These are phyloP conservation scores for Caiman crocodilus DNA, from an alignment of 2,797 vertebrate species.

Conservation along the genomic window DNA sequence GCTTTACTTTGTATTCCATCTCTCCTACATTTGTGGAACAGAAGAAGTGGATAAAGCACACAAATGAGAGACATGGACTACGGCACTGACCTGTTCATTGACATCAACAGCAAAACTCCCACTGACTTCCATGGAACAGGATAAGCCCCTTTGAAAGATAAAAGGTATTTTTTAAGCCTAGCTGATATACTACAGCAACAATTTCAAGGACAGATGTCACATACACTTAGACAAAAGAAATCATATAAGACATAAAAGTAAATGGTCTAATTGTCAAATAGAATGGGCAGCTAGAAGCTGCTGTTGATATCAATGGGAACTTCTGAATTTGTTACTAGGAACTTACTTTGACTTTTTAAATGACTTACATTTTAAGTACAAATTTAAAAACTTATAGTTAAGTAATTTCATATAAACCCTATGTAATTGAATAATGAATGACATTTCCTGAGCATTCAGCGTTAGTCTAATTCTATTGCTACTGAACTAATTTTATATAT, in stretches of 20 bases:
- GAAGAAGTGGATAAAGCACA: conserved; percentile 32
- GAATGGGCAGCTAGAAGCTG: background rate
- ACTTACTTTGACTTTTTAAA: background rate
- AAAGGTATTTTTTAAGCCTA: background rate
- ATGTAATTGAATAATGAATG: background rate
- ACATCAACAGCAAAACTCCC: conserved; percentile 5
- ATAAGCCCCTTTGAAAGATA: background rate
- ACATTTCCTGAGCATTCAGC: background rate
- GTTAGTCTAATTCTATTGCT: background rate
- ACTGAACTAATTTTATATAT: background rate
- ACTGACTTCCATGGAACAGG: background rate
- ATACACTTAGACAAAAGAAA: background rate
- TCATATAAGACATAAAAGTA: background rate
- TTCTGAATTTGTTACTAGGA: background rate
- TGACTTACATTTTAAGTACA: too few species aligned
- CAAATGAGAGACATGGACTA: conserved; percentile 49
- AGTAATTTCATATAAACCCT: background rate
- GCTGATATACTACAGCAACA: background rate
- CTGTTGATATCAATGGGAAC: background rate
- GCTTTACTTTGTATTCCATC: background rate
- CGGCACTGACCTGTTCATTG: conserved; percentile 28
- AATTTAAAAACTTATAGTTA: background rate
- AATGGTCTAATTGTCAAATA: background rate
- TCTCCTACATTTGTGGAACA: conserved; percentile 13
- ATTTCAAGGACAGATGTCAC: background rate